Percentiles rank a stretch among this genome's conserved stretches.
phyloP scores from a whole-genome alignment of 2,888 invertebrate genomes.

The Napeogenes sylphis region DNA sequence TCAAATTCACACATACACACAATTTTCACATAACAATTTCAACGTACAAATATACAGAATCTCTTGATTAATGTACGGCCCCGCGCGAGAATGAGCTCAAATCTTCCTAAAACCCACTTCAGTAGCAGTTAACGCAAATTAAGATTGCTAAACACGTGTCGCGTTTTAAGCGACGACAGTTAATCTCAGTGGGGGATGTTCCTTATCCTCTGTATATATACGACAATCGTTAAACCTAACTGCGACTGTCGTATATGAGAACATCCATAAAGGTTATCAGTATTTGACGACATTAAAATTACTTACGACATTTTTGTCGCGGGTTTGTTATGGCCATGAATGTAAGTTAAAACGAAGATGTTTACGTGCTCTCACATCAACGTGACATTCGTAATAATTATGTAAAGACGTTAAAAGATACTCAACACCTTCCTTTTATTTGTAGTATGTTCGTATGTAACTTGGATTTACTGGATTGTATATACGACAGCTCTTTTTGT shows the following conservation, averaged over 20 bases:
- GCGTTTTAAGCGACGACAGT: conserved; percentile 42
- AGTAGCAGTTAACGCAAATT: conserved; percentile 42
- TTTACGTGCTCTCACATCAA: conserved; percentile 9
- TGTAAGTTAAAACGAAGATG: conserved; percentile 10
- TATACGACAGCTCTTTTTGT: background rate
- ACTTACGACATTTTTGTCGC: conserved; percentile 2
- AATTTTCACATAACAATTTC: conserved; percentile 17
- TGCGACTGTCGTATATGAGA: conserved; percentile 2
- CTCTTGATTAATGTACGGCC: conserved; percentile 31
- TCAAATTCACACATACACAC: conserved; percentile 8
- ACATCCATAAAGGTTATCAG: background rate
- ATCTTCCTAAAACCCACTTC: conserved; percentile 36
- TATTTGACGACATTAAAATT: background rate
- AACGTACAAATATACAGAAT: conserved; percentile 21
- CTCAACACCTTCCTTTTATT: conserved; percentile 6
- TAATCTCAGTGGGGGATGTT: conserved; percentile 47
- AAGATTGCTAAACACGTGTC: conserved; percentile 56
- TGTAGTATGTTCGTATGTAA: background rate
- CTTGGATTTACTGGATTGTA: background rate
- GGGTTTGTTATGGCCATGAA: background rate
- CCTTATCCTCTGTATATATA: conserved; percentile 5
- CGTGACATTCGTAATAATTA: conserved; percentile 8
- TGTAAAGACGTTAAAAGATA: conserved; percentile 6
- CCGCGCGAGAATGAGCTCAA: conserved; percentile 33
- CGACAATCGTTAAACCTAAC: background rate